These are phyloP conservation scores for Notechis scutatus DNA, from an alignment of 2,113 vertebrate species.

Conservation along the genomic window DNA sequence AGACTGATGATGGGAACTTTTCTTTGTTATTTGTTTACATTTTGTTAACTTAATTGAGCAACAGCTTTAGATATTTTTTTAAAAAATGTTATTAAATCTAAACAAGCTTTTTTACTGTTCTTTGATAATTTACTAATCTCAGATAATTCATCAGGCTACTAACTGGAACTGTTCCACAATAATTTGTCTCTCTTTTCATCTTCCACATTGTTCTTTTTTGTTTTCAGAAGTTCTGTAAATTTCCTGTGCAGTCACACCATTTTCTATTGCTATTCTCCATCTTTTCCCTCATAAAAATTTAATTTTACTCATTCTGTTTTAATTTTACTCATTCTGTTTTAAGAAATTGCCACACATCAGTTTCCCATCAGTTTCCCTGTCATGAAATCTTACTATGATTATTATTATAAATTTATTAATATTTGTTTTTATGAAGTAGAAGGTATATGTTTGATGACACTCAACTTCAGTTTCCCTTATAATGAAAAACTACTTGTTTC, in stretches of 20 bases:
- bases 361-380: not conserved
- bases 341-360: not conserved
- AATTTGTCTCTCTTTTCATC: not conserved
- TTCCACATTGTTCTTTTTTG: not conserved
- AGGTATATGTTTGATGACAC: not conserved
- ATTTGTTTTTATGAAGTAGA: not conserved
- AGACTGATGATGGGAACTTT: not conserved
- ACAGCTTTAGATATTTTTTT: not conserved
- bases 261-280: not conserved
- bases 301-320: not conserved
- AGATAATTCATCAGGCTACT: not conserved
- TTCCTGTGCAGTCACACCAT: not conserved
- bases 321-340: not conserved
- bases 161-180: not conserved
- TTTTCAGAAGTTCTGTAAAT: not conserved
- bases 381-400: not conserved
- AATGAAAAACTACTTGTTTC: not conserved
- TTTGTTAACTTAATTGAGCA: not conserved
- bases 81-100: not conserved
- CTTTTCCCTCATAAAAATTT: not conserved
- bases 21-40: not conserved
- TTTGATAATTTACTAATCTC: not conserved
- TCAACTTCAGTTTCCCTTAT: not conserved
- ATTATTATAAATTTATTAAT: not conserved
- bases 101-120: not conserved